Conservation (phyloP, 2,113 vertebrate genomes). For the Phyllostomus hastatus region DNA sequence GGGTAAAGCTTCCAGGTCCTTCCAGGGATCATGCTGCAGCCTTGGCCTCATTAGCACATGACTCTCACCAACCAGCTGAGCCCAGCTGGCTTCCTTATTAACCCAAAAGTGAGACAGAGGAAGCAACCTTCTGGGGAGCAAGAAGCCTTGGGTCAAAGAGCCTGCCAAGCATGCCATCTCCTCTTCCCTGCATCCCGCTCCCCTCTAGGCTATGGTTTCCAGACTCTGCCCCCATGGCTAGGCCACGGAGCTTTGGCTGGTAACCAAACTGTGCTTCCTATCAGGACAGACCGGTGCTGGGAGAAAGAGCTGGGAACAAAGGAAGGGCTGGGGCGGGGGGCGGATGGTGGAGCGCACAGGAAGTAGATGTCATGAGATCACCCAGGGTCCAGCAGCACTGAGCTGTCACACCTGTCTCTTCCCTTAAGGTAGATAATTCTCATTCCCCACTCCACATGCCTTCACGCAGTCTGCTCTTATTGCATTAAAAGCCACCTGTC, state of each 20-base stretch:
- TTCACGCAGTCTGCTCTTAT: neutral
- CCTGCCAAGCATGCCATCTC: neutral
- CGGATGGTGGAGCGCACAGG: neutral
- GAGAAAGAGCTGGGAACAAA: neutral
- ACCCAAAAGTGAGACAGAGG: neutral
- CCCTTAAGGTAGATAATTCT: neutral
- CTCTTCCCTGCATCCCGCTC: neutral
- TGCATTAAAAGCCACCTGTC: neutral
- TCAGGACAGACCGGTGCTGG: neutral
- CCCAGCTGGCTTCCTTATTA: constrained; percentile 64
- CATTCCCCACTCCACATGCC: neutral
- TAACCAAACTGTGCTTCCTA: constrained; percentile 16
- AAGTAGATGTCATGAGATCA: constrained; percentile 12
- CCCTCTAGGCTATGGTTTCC: neutral
- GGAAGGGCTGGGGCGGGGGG: neutral
- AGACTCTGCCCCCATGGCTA: neutral
- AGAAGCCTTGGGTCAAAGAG: neutral
- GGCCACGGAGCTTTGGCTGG: constrained; percentile 3
- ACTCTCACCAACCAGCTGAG: constrained; percentile 33
- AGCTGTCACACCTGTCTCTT: constrained; percentile 35
- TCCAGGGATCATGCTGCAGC: constrained; percentile 21
- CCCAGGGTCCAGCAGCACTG: constrained; percentile 31
- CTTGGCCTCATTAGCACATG: constrained; percentile 34
- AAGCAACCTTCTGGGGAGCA: neutral
- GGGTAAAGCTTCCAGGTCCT: neutral